These are phyloP conservation scores for Labia minor DNA, from an alignment of 2,888 invertebrate genomes.

Conservation along the genomic window DNA sequence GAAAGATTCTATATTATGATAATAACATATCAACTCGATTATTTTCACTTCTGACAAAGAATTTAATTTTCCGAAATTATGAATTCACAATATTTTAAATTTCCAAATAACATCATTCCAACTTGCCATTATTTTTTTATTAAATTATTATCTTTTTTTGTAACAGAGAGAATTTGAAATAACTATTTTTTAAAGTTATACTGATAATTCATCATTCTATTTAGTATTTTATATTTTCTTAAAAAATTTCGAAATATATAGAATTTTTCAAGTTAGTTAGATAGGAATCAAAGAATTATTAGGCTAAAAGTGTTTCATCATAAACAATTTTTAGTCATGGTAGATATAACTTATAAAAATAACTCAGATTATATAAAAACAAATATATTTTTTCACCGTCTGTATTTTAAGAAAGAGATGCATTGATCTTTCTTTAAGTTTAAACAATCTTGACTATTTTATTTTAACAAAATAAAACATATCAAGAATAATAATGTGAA, in stretches of 20 bases:
- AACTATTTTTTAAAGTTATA: too few species aligned
- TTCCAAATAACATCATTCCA: neutral
- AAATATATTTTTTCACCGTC: slow-evolving; percentile 24
- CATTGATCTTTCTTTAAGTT: slow-evolving; percentile 21
- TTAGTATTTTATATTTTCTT: too few species aligned
- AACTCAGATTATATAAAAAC: slow-evolving; percentile 15
- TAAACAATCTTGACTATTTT: neutral
- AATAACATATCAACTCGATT: neutral
- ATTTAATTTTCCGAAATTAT: too few species aligned
- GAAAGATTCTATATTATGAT: neutral
- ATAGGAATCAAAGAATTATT: neutral
- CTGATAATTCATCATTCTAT: too few species aligned
- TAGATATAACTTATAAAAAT: neutral
- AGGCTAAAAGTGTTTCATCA: neutral
- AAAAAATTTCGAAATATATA: neutral
- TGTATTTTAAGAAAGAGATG: slow-evolving; percentile 21
- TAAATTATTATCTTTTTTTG: too few species aligned
- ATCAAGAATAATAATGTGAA: too few species aligned
- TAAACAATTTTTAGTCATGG: neutral
- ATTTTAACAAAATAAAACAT: too few species aligned
- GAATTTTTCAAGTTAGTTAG: slow-evolving; percentile 1
- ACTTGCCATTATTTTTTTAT: too few species aligned
- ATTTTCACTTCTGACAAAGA: neutral
- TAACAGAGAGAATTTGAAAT: too few species aligned
- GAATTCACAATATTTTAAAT: too few species aligned